phyloP scores from a whole-genome alignment of 2,888 invertebrate species.

The Caenorhabditis plicata region DNA sequence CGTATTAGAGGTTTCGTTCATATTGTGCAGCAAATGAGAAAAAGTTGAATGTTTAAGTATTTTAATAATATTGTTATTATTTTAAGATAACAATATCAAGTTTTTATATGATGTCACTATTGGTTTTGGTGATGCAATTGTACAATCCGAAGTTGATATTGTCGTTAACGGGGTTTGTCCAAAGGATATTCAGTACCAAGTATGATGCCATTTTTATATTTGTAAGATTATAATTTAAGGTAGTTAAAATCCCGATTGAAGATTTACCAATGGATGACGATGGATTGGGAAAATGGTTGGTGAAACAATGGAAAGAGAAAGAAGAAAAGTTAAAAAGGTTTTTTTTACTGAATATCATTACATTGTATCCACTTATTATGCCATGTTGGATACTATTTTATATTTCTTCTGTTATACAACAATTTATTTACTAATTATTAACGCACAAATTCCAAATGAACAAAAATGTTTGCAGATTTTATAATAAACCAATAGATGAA shows the following conservation, averaged over 20 bases:
- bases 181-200: conserved; percentile 77
- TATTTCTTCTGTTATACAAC: no score
- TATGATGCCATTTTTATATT: no score
- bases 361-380: no score
- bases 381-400: no score
- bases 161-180: conserved; percentile 75
- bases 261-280: conserved; percentile 62
- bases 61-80: neutral
- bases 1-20: conserved; percentile 78
- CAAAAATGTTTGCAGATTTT: conserved; percentile 20
- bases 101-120: conserved; percentile 83
- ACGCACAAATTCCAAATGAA: neutral
- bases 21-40: conserved; percentile 69
- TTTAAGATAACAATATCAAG: conserved; percentile 72
- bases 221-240: conserved; percentile 37
- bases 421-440: neutral
- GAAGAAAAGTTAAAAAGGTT: conserved; percentile 64
- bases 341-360: neutral
- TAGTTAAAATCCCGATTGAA: conserved; percentile 47
- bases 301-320: conserved; percentile 66
- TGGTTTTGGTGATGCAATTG: conserved; percentile 76
- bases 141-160: conserved; percentile 78
- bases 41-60: conserved; percentile 65
- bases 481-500: conserved; percentile 25
- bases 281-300: conserved; percentile 65